Percentiles rank a stretch among this genome's conserved stretches.
These are phyloP conservation scores for Ylistrum balloti DNA, from an alignment of 1,140 invertebrate genomes.

Conservation along the genomic window DNA sequence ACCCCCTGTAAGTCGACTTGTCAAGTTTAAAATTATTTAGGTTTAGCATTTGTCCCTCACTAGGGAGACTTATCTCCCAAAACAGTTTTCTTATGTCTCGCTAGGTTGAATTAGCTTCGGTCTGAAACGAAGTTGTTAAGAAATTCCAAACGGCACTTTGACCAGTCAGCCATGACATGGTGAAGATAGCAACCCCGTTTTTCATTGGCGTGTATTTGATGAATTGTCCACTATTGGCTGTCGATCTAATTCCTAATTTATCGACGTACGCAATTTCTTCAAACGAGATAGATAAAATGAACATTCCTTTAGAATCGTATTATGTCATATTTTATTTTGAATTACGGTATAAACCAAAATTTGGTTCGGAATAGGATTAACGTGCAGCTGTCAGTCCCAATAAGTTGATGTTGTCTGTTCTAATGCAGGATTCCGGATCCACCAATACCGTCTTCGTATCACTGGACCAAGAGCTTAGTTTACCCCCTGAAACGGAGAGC, in stretches of 20 bases:
- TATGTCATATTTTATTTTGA: conserved; percentile 27
- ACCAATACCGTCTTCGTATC: background rate
- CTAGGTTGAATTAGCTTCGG: background rate
- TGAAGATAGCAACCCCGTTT: background rate
- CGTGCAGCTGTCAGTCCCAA: background rate
- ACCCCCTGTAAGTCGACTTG: conserved; percentile 37
- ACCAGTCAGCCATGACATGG: background rate
- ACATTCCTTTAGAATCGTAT: background rate
- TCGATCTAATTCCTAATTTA: conserved; percentile 29
- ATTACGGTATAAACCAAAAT: conserved; percentile 3
- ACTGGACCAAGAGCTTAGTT: background rate
- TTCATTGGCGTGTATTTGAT: conserved; percentile 14
- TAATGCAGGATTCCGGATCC: conserved; percentile 5
- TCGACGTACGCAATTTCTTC: conserved; percentile 32
- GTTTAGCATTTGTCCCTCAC: conserved; percentile 11
- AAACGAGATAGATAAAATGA: conserved; percentile 21
- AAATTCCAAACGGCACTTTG: conserved; percentile 34
- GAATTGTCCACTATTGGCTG: background rate
- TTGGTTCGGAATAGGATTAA: background rate
- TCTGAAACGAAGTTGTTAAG: background rate
- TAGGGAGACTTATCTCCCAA: conserved; percentile 11
- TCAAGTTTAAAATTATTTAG: conserved; percentile 19
- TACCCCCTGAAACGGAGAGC: conserved; percentile 20
- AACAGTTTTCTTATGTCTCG: background rate
- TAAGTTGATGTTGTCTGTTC: background rate